phyloP scores from a whole-genome alignment of 2,797 vertebrate species.

The Epinephelus awoara region DNA sequence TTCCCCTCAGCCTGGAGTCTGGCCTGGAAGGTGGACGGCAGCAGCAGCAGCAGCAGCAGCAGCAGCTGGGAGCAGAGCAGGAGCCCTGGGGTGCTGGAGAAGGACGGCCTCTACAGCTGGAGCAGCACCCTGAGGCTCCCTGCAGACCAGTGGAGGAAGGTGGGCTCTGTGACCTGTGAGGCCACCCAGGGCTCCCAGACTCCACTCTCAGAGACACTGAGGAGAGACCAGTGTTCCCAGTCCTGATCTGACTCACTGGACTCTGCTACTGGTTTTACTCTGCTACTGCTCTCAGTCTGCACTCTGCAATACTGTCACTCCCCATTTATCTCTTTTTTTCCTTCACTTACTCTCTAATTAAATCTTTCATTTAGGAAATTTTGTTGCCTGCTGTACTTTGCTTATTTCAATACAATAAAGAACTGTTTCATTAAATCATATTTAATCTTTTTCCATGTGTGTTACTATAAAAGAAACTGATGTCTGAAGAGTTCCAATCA shows the following conservation, averaged over 20 bases:
- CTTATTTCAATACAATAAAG: too few species aligned
- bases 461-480: too few species aligned
- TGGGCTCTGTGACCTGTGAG: constrained; percentile 43
- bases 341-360: too few species aligned
- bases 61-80: not conserved
- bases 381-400: too few species aligned
- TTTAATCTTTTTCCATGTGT: too few species aligned
- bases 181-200: constrained; percentile 50
- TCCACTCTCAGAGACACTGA: constrained; percentile 39
- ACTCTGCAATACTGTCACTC: too few species aligned
- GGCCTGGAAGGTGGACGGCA: constrained; percentile 62
- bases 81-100: too few species aligned
- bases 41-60: constrained; percentile 12
- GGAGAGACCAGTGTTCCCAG: constrained; percentile 26
- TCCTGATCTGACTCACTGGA: constrained; percentile 7
- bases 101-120: constrained; percentile 53
- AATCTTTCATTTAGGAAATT: too few species aligned
- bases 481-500: too few species aligned
- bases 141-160: constrained; percentile 29
- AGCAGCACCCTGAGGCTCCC: constrained; percentile 12
- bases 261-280: not conserved
- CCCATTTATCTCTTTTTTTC: too few species aligned
- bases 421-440: too few species aligned
- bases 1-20: constrained; percentile 60
- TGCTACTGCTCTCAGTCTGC: not conserved